A percentile compares a stretch with the other conserved stretches of the same genome.
Conservation (phyloP, 2,888 invertebrate species). For the Zonitis immaculata region DNA sequence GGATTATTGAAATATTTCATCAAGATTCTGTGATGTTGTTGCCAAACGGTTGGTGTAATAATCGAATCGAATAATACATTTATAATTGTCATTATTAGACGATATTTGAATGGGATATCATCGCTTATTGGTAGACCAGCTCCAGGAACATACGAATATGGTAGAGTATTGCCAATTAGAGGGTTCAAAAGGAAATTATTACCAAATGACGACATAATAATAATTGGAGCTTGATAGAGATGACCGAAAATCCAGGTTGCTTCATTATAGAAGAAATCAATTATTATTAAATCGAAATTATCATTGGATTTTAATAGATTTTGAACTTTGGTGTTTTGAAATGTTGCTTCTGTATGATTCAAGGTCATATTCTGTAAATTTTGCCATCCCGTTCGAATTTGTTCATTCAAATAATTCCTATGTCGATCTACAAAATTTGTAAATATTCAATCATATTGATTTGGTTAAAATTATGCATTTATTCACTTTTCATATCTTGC, state of each 20-base stretch:
- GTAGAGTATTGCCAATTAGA: conserved; percentile 37
- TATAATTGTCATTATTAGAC: conserved; percentile 33
- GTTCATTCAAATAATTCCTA: background rate
- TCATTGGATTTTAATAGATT: conserved; percentile 19
- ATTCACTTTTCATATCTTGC: conserved; percentile 17
- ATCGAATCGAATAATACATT: conserved; percentile 5
- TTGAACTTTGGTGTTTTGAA: conserved; percentile 15
- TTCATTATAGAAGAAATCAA: conserved; percentile 38
- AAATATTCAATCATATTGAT: background rate
- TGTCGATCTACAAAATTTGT: background rate
- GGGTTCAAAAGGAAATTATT: conserved; percentile 30
- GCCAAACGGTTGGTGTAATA: conserved; percentile 10
- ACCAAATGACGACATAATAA: conserved; percentile 35
- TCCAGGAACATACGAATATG: conserved; percentile 40
- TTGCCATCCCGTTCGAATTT: background rate
- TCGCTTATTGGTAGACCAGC: conserved; percentile 30
- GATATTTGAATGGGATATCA: conserved; percentile 39
- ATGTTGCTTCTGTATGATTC: conserved; percentile 12
- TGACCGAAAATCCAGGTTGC: conserved; percentile 39
- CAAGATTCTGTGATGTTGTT: conserved; percentile 21
- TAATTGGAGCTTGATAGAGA: conserved; percentile 39
- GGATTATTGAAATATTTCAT: conserved; percentile 30
- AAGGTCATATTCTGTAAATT: conserved; percentile 13
- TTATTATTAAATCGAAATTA: conserved; percentile 33
- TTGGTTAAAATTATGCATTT: background rate